A percentile compares a stretch with the other conserved stretches of the same genome.
Conservation (phyloP, 1,140 invertebrate species). For the Caerostris extrusa region DNA sequence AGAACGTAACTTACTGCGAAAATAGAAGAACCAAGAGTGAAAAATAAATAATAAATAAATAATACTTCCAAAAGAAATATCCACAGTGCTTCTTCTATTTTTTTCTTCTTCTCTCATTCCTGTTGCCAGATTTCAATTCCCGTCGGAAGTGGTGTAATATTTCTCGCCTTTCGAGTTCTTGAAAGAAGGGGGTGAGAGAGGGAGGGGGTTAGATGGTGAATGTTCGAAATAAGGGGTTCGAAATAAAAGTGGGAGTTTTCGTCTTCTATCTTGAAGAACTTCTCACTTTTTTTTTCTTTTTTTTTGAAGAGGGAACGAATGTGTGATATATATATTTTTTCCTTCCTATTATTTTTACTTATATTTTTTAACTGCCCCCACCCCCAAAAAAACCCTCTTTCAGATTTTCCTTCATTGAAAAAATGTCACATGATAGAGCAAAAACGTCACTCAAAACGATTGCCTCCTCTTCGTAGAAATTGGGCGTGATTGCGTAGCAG, state of each 20-base stretch:
- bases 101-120: conserved; percentile 36
- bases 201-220: background rate
- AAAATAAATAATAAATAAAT: conserved; percentile 62
- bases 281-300: conserved; percentile 62
- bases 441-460: conserved; percentile 42
- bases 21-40: too few species aligned
- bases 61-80: conserved; percentile 59
- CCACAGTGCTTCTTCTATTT: too few species aligned
- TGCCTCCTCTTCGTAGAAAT: conserved; percentile 1
- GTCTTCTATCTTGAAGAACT: conserved; percentile 46
- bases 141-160: conserved; percentile 64
- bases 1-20: too few species aligned
- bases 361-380: background rate
- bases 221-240: conserved; percentile 46
- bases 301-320: too few species aligned
- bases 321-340: background rate
- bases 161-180: conserved; percentile 53
- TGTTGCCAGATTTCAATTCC: conserved; percentile 71
- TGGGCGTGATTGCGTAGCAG: background rate
- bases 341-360: too few species aligned
- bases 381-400: conserved; percentile 5
- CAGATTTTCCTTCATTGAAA: conserved; percentile 38
- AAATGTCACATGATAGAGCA: conserved; percentile 51
- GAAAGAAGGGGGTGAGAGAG: background rate
- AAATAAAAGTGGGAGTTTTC: conserved; percentile 66